These are phyloP conservation scores for Cisticola juncidis DNA, from an alignment of 2,113 vertebrate species.

Conservation along the genomic window DNA sequence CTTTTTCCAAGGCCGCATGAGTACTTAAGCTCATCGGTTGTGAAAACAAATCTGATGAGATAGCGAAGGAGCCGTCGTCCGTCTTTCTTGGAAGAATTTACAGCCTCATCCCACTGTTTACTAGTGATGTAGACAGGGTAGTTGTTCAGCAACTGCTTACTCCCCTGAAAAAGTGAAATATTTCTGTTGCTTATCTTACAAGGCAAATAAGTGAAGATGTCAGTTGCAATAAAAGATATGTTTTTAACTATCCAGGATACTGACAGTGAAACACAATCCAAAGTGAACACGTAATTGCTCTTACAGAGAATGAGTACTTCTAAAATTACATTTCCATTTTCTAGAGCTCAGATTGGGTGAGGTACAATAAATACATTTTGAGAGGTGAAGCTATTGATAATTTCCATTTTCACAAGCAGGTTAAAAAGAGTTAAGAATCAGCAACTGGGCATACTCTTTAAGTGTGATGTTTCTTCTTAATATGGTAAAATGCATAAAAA, in stretches of 20 bases:
- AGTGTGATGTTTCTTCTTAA: conserved; percentile 67
- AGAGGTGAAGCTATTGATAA: conserved; percentile 69
- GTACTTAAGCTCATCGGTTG: conserved; percentile 99
- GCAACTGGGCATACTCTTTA: conserved; percentile 66
- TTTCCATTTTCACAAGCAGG: conserved; percentile 65
- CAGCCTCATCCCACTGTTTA: conserved; percentile 99
- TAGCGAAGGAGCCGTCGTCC: conserved; percentile 94
- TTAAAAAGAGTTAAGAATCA: conserved; percentile 72
- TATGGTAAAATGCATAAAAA: conserved; percentile 70
- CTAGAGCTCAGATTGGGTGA: conserved; percentile 56
- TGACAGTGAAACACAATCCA: conserved; percentile 39
- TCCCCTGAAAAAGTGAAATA: conserved; percentile 83
- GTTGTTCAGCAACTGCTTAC: conserved; percentile 97
- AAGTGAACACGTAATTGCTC: conserved; percentile 53
- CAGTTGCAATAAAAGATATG: conserved; percentile 42
- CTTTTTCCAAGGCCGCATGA: conserved; percentile 98
- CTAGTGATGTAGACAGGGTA: conserved; percentile 99
- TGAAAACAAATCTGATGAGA: conserved; percentile 98
- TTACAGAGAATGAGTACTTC: conserved; percentile 56
- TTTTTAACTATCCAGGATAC: background rate
- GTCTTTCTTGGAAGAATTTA: conserved; percentile 98
- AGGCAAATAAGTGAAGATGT: conserved; percentile 25
- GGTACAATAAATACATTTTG: conserved; percentile 54
- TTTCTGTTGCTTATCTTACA: conserved; percentile 46
- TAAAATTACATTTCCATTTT: conserved; percentile 74